Conservation (phyloP, 2,888 invertebrate genomes). For the Nomada lathburiana region DNA sequence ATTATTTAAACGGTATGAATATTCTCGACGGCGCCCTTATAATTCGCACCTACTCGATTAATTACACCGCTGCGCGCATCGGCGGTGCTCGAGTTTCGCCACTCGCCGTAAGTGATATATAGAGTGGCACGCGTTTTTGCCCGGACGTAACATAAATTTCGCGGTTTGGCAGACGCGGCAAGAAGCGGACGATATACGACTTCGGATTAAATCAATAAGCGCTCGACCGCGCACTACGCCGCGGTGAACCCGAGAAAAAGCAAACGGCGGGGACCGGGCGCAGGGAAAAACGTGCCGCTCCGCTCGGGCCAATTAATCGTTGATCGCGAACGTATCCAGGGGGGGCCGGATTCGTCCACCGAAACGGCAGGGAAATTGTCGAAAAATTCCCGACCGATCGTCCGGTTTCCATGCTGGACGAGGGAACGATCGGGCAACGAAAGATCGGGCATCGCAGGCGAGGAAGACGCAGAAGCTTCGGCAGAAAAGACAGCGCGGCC, state of each 20-base stretch:
- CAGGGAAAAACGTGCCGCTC: constrained; percentile 30
- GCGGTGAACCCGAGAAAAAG: constrained; percentile 1
- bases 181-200: constrained; percentile 51
- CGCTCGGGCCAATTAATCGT: constrained; percentile 25
- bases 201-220: constrained; percentile 61
- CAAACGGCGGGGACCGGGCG: neutral
- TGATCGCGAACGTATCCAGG: neutral
- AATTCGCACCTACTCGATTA: constrained; percentile 52
- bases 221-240: constrained; percentile 16
- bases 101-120: constrained; percentile 45
- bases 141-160: constrained; percentile 54
- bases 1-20: constrained; percentile 13
- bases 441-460: neutral
- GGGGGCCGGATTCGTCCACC: neutral
- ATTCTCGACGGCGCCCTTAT: constrained; percentile 32
- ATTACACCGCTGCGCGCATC: constrained; percentile 28
- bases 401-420: neutral
- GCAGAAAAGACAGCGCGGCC: constrained; percentile 55
- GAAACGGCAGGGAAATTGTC: neutral
- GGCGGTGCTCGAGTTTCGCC: constrained; percentile 15
- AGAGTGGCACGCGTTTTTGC: constrained; percentile 54
- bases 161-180: constrained; percentile 44
- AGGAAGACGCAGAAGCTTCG: constrained; percentile 26
- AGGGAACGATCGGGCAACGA: neutral
- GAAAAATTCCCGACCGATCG: neutral